Evolutionary conservation across 2,113 vertebrate species (phyloP).

Genomic region (Megalops atlanticus): DNA sequence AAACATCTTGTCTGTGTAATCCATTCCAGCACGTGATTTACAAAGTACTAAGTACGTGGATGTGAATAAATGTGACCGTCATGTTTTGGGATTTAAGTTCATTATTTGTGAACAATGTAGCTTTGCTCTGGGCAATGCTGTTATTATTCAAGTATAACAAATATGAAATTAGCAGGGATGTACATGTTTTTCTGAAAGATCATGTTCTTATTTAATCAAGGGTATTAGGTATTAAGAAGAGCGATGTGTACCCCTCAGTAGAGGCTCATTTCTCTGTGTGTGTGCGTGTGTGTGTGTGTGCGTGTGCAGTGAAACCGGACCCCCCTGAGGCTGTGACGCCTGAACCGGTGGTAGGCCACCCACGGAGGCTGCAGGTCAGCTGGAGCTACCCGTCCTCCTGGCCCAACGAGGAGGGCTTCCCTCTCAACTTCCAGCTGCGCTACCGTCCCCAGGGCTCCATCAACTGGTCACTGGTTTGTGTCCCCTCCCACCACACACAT

Average conservation of each 20-base stretch:
- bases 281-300: not conserved
- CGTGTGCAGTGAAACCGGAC: conserved; percentile 68
- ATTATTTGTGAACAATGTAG: too few relatives aligned
- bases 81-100: too few relatives aligned
- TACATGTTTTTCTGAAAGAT: too few relatives aligned
- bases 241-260: not conserved
- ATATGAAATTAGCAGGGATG: too few relatives aligned
- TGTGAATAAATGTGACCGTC: too few relatives aligned
- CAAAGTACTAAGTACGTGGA: too few relatives aligned
- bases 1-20: too few relatives aligned
- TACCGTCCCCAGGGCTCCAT: conserved; percentile 65
- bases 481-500: not conserved
- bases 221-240: too few relatives aligned
- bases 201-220: not conserved
- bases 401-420: conserved; percentile 51
- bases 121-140: too few relatives aligned
- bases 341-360: conserved; percentile 42
- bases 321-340: conserved; percentile 57
- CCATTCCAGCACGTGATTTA: too few relatives aligned
- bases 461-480: conserved; percentile 68
- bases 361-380: conserved; percentile 55
- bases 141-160: too few relatives aligned
- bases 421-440: conserved; percentile 63
- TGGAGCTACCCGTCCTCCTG: conserved; percentile 67
- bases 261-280: not conserved